Percentiles rank a stretch among this genome's conserved stretches.
Conservation (phyloP, 2,797 vertebrate species). For the Hippoglossus hippoglossus region DNA sequence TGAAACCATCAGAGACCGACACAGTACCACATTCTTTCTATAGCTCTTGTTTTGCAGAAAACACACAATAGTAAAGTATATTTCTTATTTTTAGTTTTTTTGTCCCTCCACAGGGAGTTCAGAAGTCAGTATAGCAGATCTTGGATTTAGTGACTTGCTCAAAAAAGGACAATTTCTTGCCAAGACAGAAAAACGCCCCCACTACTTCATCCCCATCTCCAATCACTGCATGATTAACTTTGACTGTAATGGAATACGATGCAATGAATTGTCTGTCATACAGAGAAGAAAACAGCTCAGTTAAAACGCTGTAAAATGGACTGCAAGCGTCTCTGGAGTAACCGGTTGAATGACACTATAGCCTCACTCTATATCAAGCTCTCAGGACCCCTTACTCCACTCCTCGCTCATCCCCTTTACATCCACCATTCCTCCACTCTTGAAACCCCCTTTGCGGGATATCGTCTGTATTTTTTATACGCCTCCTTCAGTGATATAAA, state of each 20-base stretch:
- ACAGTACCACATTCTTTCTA: background rate
- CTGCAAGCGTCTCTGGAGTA: conserved; percentile 40
- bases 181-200: background rate
- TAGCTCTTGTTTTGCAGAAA: background rate
- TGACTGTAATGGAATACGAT: background rate
- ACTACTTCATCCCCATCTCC: background rate
- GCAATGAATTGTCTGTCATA: background rate
- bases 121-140: background rate
- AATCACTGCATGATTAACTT: background rate
- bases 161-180: no score
- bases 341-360: conserved; percentile 34
- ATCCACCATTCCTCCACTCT: conserved; percentile 37
- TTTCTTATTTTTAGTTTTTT: no score
- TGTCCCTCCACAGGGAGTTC: background rate
- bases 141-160: background rate
- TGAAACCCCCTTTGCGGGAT: conserved; percentile 64
- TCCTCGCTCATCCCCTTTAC: conserved; percentile 15
- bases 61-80: background rate
- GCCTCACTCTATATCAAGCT: conserved; percentile 25
- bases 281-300: conserved; percentile 2
- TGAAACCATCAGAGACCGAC: no score
- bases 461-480: conserved; percentile 70
- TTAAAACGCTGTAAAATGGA: conserved; percentile 38
- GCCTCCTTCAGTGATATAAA: conserved; percentile 70
- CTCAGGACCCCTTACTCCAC: conserved; percentile 14